phyloP scores from a whole-genome alignment of 2,113 vertebrate genomes.

The Ageneiosus marmoratus region DNA sequence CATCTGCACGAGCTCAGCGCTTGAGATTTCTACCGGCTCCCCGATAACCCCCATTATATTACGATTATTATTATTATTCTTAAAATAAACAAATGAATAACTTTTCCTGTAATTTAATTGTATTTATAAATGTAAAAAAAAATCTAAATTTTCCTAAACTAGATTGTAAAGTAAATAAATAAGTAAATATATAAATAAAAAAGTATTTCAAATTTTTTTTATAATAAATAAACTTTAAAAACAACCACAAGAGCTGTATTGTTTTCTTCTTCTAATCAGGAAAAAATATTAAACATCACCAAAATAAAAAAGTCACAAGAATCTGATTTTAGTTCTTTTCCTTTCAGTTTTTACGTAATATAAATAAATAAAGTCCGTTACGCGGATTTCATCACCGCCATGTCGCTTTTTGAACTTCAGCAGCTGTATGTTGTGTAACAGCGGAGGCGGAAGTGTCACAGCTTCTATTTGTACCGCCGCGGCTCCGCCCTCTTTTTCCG shows the following conservation, averaged over 20 bases:
- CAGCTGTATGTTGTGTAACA: slow-evolving; percentile 59
- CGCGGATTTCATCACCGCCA: background rate
- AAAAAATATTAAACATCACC: too few species aligned
- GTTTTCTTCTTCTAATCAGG: background rate
- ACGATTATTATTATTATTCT: background rate
- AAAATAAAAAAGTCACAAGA: slow-evolving; percentile 23
- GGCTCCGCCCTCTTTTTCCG: slow-evolving; percentile 65
- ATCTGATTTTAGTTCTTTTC: background rate
- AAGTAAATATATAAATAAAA: background rate
- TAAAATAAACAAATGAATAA: background rate
- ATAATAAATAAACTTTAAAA: too few species aligned
- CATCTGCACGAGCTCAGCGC: slow-evolving; percentile 26
- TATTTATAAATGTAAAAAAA: background rate
- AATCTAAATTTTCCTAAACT: background rate
- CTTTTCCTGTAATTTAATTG: background rate
- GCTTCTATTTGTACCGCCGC: slow-evolving; percentile 40
- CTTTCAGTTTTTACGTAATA: too few species aligned
- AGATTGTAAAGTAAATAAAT: background rate
- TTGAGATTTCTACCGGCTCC: slow-evolving; percentile 17
- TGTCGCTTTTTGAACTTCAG: slow-evolving; percentile 48
- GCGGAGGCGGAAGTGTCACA: slow-evolving; percentile 4
- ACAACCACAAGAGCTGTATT: too few species aligned
- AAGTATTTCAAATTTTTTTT: too few species aligned
- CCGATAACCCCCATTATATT: slow-evolving; percentile 28
- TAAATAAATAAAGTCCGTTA: background rate